These are phyloP conservation scores for Sinocyclocheilus anophthalmus DNA, from an alignment of 2,113 vertebrate species.

Conservation along the genomic window DNA sequence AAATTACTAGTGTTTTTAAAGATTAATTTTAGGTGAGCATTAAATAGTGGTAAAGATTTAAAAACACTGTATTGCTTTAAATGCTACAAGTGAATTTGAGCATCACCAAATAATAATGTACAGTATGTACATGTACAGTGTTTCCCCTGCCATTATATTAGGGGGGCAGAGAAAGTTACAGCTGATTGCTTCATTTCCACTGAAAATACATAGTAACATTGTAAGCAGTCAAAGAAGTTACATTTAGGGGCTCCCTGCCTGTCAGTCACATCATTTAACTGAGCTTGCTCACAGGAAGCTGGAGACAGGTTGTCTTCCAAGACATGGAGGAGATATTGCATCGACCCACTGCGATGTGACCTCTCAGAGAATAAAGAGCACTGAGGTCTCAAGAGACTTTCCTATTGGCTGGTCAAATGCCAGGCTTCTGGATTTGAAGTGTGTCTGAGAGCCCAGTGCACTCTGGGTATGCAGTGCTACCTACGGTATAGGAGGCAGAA, in stretches of 20 bases:
- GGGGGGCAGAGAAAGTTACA: background rate
- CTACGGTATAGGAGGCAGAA: background rate
- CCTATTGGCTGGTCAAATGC: constrained; percentile 13
- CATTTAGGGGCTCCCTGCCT: background rate
- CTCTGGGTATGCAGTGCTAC: constrained; percentile 31
- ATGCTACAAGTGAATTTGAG: background rate
- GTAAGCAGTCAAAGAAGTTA: background rate
- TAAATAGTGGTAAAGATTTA: background rate
- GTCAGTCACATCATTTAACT: constrained; percentile 2
- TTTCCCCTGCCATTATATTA: too few species aligned
- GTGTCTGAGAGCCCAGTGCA: background rate
- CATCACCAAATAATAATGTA: background rate
- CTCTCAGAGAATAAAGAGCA: background rate
- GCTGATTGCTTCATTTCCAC: background rate
- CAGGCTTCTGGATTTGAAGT: constrained; percentile 23
- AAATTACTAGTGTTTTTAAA: background rate
- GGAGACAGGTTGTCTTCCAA: constrained; percentile 28
- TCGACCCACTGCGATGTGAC: background rate
- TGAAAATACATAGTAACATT: background rate
- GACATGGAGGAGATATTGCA: constrained; percentile 23
- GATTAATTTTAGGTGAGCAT: background rate
- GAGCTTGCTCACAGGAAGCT: background rate
- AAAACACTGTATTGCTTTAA: background rate
- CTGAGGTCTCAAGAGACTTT: constrained; percentile 15
- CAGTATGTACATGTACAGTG: background rate